phyloP scores from a whole-genome alignment of 2,888 invertebrate genomes.

The Aricia artaxerxes region DNA sequence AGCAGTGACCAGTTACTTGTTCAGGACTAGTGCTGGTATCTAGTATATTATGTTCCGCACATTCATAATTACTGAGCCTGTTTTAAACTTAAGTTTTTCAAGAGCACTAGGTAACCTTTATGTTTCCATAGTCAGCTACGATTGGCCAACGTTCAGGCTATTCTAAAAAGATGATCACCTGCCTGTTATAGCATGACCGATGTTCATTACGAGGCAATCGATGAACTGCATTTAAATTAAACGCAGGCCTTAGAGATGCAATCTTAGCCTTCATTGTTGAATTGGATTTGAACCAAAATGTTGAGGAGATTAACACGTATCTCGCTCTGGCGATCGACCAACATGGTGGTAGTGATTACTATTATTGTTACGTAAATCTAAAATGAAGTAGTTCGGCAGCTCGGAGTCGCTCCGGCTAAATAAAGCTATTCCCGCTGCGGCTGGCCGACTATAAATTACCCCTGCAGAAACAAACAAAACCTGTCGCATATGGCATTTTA shows the following conservation, averaged over 20 bases:
- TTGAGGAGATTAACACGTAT: constrained; percentile 6
- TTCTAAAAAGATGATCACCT: background rate
- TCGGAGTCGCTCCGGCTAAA: background rate
- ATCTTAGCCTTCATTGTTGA: constrained; percentile 8
- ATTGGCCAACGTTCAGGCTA: background rate
- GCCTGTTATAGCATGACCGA: background rate
- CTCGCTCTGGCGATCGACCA: constrained; percentile 26
- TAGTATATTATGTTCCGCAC: background rate
- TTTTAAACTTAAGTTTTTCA: background rate
- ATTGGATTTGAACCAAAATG: constrained; percentile 28
- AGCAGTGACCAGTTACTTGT: background rate
- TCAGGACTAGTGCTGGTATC: background rate
- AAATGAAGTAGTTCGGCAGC: constrained; percentile 7
- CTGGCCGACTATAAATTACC: constrained; percentile 18
- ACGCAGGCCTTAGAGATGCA: background rate
- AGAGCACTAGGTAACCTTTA: background rate
- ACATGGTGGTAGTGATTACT: constrained; percentile 17
- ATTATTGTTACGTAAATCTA: constrained; percentile 12
- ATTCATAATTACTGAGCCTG: background rate
- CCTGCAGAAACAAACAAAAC: constrained; percentile 6
- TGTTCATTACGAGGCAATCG: background rate
- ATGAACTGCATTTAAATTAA: background rate
- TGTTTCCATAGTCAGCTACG: background rate
- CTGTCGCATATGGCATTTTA: constrained; percentile 19
- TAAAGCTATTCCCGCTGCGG: constrained; percentile 4